Evolutionary conservation across 2,797 vertebrate genomes (phyloP).

Genomic region (Sternarchorhynchus goeldii): DNA sequence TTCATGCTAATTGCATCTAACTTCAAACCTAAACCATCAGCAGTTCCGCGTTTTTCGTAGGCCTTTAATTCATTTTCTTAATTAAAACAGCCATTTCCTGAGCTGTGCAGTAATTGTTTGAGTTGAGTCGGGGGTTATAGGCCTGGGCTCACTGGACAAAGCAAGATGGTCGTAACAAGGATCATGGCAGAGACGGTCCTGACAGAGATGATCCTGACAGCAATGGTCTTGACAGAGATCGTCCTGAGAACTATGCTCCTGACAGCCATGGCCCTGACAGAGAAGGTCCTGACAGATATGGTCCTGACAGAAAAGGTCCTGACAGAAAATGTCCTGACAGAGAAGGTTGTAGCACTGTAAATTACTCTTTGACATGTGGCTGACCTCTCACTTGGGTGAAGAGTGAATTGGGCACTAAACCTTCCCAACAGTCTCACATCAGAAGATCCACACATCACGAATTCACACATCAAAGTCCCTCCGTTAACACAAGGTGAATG

Average conservation of each 20-base stretch:
- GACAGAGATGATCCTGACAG: too few relatives aligned
- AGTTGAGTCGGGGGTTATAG: constrained; percentile 18
- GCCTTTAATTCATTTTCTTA: constrained; percentile 13
- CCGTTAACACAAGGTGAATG: constrained; percentile 10
- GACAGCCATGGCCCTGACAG: not conserved
- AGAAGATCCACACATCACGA: constrained; percentile 65
- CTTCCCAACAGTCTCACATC: constrained; percentile 66
- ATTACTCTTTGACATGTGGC: constrained; percentile 35
- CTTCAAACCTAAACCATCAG: constrained; percentile 31
- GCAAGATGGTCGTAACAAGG: not conserved
- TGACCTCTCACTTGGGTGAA: constrained; percentile 61
- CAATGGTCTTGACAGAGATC: too few relatives aligned
- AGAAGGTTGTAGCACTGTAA: not conserved
- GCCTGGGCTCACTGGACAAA: not conserved
- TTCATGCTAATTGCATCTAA: constrained; percentile 40
- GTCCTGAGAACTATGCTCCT: too few relatives aligned
- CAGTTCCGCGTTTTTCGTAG: constrained; percentile 18
- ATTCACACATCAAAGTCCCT: constrained; percentile 47
- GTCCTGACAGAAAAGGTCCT: too few relatives aligned
- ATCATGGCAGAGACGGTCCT: constrained; percentile 5
- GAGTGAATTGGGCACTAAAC: constrained; percentile 63
- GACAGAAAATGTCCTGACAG: not conserved
- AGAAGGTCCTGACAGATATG: not conserved
- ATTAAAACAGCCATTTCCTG: constrained; percentile 10
- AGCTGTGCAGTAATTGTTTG: constrained; percentile 27